These are phyloP conservation scores for Sinocyclocheilus maitianheensis DNA, from an alignment of 2,113 vertebrate species.

Conservation along the genomic window DNA sequence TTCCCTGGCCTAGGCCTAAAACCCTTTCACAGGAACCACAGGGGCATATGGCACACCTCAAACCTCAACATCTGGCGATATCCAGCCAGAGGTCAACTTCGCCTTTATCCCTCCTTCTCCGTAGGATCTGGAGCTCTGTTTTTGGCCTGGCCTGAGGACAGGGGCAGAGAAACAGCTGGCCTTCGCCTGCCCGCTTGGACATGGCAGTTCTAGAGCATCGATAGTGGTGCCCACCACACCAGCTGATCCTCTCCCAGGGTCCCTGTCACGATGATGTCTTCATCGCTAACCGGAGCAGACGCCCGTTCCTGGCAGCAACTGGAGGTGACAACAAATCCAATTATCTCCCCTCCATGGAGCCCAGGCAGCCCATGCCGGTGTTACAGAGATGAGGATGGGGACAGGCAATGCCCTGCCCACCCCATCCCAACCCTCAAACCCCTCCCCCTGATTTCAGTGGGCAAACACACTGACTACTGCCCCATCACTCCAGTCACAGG, in stretches of 20 bases:
- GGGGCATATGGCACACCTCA: slow-evolving; percentile 27
- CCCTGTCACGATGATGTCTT: slow-evolving; percentile 99
- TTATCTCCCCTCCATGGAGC: slow-evolving; percentile 96
- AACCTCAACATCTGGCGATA: neutral
- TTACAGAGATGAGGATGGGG: slow-evolving; percentile 79
- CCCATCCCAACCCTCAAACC: neutral
- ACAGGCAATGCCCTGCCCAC: slow-evolving; percentile 58
- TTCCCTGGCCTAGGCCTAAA: slow-evolving; percentile 34
- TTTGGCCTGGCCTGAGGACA: slow-evolving; percentile 52
- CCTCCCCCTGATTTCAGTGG: slow-evolving; percentile 10
- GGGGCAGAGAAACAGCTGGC: slow-evolving; percentile 83
- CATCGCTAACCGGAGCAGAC: slow-evolving; percentile 99
- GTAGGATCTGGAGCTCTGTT: slow-evolving; percentile 36
- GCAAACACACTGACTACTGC: slow-evolving; percentile 14
- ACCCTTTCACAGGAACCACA: neutral
- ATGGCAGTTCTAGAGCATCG: slow-evolving; percentile 87
- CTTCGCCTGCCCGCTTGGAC: slow-evolving; percentile 88
- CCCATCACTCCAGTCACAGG: slow-evolving; percentile 35
- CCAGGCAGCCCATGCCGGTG: slow-evolving; percentile 69
- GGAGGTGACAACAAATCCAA: slow-evolving; percentile 99
- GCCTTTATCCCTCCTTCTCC: slow-evolving; percentile 9
- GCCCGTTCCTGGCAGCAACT: slow-evolving; percentile 92
- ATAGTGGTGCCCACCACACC: slow-evolving; percentile 92
- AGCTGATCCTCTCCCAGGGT: slow-evolving; percentile 96
- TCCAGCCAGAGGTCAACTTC: slow-evolving; percentile 46